Percentiles rank a stretch among this genome's conserved stretches.
Conservation (phyloP, 1,140 invertebrate species). For the Zaprionus africanus region DNA sequence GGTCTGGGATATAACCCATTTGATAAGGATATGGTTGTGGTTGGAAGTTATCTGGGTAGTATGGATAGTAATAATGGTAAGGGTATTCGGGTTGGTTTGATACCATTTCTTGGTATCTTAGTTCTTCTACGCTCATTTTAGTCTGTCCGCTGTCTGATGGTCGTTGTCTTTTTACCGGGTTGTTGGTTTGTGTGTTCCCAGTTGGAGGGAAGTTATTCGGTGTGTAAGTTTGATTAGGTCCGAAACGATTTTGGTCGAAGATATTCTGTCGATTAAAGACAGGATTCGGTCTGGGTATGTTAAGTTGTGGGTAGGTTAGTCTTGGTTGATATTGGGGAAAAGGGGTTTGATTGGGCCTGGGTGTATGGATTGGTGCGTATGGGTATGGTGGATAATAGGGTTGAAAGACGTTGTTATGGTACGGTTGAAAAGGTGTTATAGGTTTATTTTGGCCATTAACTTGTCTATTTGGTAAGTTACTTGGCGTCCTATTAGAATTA, state of each 20-base stretch:
- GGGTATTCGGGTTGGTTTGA: background rate
- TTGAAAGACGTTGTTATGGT: too few species aligned
- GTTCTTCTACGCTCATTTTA: background rate
- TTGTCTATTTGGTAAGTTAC: background rate
- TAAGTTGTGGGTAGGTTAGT: background rate
- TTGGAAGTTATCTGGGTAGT: background rate
- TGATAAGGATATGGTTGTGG: background rate
- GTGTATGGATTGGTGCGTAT: background rate
- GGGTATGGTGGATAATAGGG: conserved; percentile 2
- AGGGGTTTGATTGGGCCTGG: background rate
- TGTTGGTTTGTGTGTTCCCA: conserved; percentile 2
- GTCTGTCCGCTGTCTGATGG: background rate
- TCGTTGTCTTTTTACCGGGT: conserved; percentile 8
- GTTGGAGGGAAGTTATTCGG: background rate
- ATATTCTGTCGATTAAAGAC: background rate
- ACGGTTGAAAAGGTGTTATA: too few species aligned
- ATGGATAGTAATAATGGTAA: background rate
- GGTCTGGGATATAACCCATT: background rate
- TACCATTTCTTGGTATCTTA: background rate
- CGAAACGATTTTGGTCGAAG: conserved; percentile 10
- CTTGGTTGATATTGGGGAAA: background rate
- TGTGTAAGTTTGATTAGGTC: background rate
- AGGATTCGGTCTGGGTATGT: background rate
- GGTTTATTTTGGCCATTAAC: conserved; percentile 4
- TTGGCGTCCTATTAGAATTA: background rate